These are phyloP conservation scores for Melanotaenia maccullochi DNA, from an alignment of 2,797 vertebrate genomes.

Conservation along the genomic window DNA sequence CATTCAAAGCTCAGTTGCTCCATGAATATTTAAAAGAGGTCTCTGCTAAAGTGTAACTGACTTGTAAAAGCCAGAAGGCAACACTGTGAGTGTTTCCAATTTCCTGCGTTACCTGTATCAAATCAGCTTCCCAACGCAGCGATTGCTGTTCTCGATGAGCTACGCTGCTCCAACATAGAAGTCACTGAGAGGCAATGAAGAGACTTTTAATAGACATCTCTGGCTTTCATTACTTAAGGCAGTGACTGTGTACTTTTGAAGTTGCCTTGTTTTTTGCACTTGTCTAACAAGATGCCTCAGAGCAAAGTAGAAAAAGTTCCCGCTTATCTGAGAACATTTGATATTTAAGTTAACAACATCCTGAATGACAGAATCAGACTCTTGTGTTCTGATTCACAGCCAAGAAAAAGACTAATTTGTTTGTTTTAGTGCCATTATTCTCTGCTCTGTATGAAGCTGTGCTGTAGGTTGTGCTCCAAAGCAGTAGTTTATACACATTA, in stretches of 20 bases:
- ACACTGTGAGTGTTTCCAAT: slow-evolving; percentile 1
- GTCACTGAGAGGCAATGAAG: slow-evolving; percentile 29
- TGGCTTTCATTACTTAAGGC: slow-evolving; percentile 54
- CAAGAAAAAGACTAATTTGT: slow-evolving; percentile 36
- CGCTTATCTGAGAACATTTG: slow-evolving; percentile 60
- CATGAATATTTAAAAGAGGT: slow-evolving; percentile 39
- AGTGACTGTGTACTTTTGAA: slow-evolving; percentile 24
- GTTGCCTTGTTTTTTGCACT: slow-evolving; percentile 36
- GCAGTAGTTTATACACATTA: slow-evolving; percentile 18
- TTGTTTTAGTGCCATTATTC: slow-evolving; percentile 35
- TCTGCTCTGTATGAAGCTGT: background rate
- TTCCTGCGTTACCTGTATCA: slow-evolving; percentile 22
- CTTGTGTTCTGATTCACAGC: slow-evolving; percentile 30
- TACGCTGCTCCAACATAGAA: slow-evolving; percentile 26
- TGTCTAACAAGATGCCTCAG: slow-evolving; percentile 57
- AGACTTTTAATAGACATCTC: slow-evolving; percentile 63
- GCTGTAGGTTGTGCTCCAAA: slow-evolving; percentile 31
- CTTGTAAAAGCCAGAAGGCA: slow-evolving; percentile 12
- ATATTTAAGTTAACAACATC: slow-evolving; percentile 63
- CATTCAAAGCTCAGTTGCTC: slow-evolving; percentile 22
- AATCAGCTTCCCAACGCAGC: slow-evolving; percentile 34
- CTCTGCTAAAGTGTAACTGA: slow-evolving; percentile 16
- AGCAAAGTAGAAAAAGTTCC: slow-evolving; percentile 48
- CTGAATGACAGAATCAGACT: slow-evolving; percentile 41
- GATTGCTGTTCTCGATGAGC: slow-evolving; percentile 35